Base-by-base conservation (phyloP, 2,113 vertebrate genomes). In the Astatotilapia flaviijosephi region DNA sequence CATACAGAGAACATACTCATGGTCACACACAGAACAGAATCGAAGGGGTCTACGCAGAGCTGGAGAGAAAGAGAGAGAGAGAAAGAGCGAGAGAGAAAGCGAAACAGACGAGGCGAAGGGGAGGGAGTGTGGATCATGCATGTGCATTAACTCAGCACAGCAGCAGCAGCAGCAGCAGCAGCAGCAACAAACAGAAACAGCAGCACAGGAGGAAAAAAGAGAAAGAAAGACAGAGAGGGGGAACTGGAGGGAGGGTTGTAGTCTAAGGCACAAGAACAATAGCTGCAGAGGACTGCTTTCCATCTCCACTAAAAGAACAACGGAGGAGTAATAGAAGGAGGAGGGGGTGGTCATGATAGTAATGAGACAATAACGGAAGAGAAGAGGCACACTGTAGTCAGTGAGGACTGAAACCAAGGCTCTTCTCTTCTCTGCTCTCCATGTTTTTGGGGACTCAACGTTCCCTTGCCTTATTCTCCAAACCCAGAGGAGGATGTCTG, bases 401-500 rank as follows among this genome's bases (percentile, higher is more conserved):
- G 89, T 87, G 42, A 91, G 82, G 89, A 93, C 93, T 93, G 86
- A 95, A 95, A 92, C 77, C 88, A 81, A 93, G 93, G 90, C 89
- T 94, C 85, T 92, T 85, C 82, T 93, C 90, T 79, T 40, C 89
- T 93, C 90, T 95, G 92, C 94, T 96, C 77, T 94, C 92, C 93
- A 94, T 94, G 95, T 93, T 95, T 92, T 94, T 92, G 91, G 95
- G 85, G 90, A 94, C 90, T 92, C 92, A 89, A 83, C 91, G 92
- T 90, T 83, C 82, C 80, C 51, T 86, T 90, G 83, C 88, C 86
- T 95, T 82, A 65, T 88, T 91, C 93, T 95, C 93, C 88, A 86
- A 95, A 96, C 86, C 92, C 89, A 95, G 88, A 92, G 88, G 91
- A 96, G 95, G 88, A 98, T 99, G 98, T 98, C 98, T 91, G 97